These are phyloP conservation scores for Callorhinus ursinus DNA, from an alignment of 2,113 vertebrate species.

Conservation along the genomic window DNA sequence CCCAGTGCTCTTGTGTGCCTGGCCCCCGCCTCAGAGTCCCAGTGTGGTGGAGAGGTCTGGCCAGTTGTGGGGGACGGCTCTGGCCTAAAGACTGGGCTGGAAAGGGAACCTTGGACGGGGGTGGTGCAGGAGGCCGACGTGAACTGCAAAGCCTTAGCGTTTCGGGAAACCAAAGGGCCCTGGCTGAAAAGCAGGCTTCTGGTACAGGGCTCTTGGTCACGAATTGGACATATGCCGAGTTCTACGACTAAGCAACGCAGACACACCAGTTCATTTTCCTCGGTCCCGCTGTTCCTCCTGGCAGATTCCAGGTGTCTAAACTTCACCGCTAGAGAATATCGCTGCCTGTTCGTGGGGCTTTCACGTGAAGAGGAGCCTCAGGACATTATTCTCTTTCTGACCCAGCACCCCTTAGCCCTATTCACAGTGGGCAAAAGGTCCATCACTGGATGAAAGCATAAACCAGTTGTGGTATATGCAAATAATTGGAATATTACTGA, in stretches of 20 bases:
- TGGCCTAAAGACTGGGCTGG: too few relatives aligned
- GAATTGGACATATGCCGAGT: not conserved
- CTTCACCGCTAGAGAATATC: not conserved
- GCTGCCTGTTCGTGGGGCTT: not conserved
- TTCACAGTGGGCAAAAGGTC: not conserved
- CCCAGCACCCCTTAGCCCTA: not conserved
- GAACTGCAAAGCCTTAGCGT: not conserved
- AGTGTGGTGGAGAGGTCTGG: not conserved
- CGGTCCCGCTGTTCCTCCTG: not conserved
- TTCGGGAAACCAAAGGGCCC: not conserved
- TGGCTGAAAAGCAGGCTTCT: not conserved
- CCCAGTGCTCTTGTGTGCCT: too few relatives aligned
- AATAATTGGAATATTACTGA: not conserved
- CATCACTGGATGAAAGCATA: not conserved
- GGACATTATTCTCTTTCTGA: not conserved
- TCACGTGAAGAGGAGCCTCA: not conserved
- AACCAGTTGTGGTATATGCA: not conserved
- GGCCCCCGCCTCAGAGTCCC: not conserved
- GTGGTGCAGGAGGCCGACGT: too few relatives aligned
- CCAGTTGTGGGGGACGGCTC: not conserved
- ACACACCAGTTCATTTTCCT: not conserved
- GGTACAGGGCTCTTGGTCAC: fast-evolving
- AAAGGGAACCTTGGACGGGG: too few relatives aligned
- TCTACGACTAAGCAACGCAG: too few relatives aligned
- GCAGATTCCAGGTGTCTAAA: not conserved